Percentiles rank a stretch among this genome's conserved stretches.
These are phyloP conservation scores for Mycogona germanica DNA, from an alignment of 2,888 invertebrate species.

Conservation along the genomic window DNA sequence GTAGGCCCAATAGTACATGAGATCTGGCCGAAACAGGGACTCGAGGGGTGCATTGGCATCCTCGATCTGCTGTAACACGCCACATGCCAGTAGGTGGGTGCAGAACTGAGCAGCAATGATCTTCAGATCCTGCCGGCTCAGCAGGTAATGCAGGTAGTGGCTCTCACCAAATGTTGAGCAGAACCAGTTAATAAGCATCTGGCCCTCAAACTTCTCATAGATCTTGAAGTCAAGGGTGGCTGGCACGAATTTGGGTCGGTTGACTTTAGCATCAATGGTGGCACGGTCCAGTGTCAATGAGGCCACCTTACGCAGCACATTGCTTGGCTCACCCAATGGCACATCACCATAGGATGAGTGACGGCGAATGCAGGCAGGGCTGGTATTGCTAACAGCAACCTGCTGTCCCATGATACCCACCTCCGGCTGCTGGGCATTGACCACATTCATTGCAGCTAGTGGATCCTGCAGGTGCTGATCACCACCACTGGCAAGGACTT, in stretches of 20 bases:
- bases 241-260: constrained; percentile 63
- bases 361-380: constrained; percentile 4
- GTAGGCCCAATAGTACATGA: constrained; percentile 85
- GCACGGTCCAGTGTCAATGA: constrained; percentile 64
- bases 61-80: constrained; percentile 65
- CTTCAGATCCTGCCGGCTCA: constrained; percentile 58
- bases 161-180: constrained; percentile 61
- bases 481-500: background rate
- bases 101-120: constrained; percentile 70
- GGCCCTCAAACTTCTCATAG: constrained; percentile 88
- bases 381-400: background rate
- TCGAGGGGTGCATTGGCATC: constrained; percentile 56
- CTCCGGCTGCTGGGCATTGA: background rate
- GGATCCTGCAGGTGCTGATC: background rate
- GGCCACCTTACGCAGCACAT: constrained; percentile 70
- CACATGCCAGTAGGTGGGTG: constrained; percentile 73
- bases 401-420: background rate
- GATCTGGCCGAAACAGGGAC: constrained; percentile 64
- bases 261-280: constrained; percentile 49
- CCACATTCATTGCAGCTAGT: background rate
- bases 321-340: constrained; percentile 29
- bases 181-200: constrained; percentile 85
- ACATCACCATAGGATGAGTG: constrained; percentile 21
- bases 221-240: constrained; percentile 75
- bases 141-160: constrained; percentile 47